Evolutionary conservation across 2,888 invertebrate genomes (phyloP).

Genomic region (Malacosoma neustria): DNA sequence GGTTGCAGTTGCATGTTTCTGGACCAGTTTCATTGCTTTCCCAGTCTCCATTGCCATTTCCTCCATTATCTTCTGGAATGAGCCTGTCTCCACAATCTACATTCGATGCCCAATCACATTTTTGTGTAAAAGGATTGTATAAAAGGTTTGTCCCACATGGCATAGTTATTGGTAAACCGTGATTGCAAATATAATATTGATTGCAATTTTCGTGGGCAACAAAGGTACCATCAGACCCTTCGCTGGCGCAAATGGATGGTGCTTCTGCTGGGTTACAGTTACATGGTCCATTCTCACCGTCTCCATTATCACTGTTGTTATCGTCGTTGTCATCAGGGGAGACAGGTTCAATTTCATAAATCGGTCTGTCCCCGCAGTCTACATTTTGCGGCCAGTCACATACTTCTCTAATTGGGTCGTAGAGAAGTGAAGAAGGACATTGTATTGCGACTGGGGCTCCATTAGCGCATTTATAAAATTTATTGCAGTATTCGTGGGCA

Average conservation of each 20-base stretch:
- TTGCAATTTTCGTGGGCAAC: slow-evolving; percentile 24
- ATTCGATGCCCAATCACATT: slow-evolving; percentile 23
- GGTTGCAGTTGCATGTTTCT: slow-evolving; percentile 16
- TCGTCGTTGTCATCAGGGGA: slow-evolving; percentile 4
- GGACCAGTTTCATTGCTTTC: slow-evolving; percentile 7
- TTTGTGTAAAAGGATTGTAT: slow-evolving; percentile 20
- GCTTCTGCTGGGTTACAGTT: slow-evolving; percentile 15
- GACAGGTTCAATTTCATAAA: slow-evolving; percentile 7
- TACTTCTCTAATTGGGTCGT: slow-evolving; percentile 15
- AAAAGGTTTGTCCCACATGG: slow-evolving; percentile 15
- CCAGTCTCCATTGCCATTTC: slow-evolving; percentile 5
- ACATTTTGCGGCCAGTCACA: slow-evolving; percentile 30
- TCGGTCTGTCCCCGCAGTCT: slow-evolving; percentile 22
- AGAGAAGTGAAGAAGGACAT: slow-evolving; percentile 21
- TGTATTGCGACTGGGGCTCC: slow-evolving; percentile 18
- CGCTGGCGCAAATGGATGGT: slow-evolving; percentile 10
- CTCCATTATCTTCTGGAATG: slow-evolving; percentile 8
- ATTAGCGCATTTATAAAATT: slow-evolving; percentile 24
- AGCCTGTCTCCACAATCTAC: slow-evolving; percentile 17
- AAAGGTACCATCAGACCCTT: slow-evolving; percentile 14
- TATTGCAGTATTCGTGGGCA: slow-evolving; percentile 24
- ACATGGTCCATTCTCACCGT: slow-evolving; percentile 9
- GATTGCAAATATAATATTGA: slow-evolving; percentile 22
- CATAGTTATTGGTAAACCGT: slow-evolving; percentile 17
- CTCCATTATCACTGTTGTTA: slow-evolving; percentile 6